Base-by-base conservation (phyloP, 2,797 vertebrate genomes). In the Harpagifer antarcticus region DNA sequence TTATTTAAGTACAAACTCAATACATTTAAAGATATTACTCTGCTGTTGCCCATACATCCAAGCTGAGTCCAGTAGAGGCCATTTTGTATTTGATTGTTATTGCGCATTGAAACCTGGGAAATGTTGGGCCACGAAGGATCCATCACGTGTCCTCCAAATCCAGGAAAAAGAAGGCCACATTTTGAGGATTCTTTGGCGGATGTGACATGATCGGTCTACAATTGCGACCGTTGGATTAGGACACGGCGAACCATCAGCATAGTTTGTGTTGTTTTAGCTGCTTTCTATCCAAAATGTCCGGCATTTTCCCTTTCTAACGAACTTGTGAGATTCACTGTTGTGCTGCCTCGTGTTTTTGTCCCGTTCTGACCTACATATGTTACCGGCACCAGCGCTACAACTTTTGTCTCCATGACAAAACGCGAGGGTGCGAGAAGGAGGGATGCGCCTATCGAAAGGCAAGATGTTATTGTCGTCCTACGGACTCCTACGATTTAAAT, bases 371-470 rank as follows among this genome's bases (percentile, higher is more conserved):
- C 92, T 91, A 92, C 86, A 94, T 94, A 89, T 66, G 60, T 78
- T 88, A 78, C 80, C 81, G 72, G 89, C 89, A 84, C 86, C 88
- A 74, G 66, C 31, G 37, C 72, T 74, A 89, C 94, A 93, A 93
- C 85, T 90, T 95, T 89, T 44, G 90, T 94, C 90, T 90, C 93
- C 92, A 92, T 94, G 92, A 90, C 84, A 91, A 95, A 91, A 95
- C 92, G 47, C 6, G 63, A 81, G 80, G 80, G 72, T 79, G 87
- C 70, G 73, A 88, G 81, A 68, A 68, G 69, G 60, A 84, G 78
- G 65, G 77, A 77, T 83, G 81, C 47, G 19, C 72, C 81, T 72
- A 61, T 86, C 68, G 64, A 83, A 87, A 86, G 82, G 52, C 73
- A 72, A 62, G 55, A 76, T 85, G 82, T 64, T 83, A 81, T 72